A percentile compares a stretch with the other conserved stretches of the same genome.
Conservation (phyloP, 2,797 vertebrate genomes). For the Microhierax caerulescens region DNA sequence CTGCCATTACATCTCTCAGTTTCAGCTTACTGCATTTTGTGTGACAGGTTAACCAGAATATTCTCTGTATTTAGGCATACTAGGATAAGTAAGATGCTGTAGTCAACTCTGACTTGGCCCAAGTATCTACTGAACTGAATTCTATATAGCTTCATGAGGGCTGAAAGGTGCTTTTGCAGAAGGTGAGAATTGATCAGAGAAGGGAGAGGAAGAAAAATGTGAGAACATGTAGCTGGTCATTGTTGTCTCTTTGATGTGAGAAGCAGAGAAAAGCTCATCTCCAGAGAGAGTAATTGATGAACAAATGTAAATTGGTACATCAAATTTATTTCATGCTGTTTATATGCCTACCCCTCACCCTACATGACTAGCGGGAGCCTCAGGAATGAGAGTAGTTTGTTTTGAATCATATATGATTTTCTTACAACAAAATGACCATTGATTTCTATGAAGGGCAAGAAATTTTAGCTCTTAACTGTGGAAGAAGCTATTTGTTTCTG, state of each 20-base stretch:
- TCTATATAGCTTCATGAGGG: not conserved
- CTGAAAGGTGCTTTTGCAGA: not conserved
- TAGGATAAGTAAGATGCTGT: not conserved
- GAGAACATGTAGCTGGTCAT: not conserved
- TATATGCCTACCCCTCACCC: not conserved
- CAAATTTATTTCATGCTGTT: not conserved
- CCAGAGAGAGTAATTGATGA: not conserved
- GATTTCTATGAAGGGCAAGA: not conserved
- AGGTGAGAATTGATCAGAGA: not conserved
- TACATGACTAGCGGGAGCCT: not conserved
- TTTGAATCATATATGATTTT: not conserved
- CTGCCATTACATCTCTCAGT: not conserved
- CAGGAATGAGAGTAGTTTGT: not conserved
- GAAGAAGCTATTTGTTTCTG: conserved; percentile 9
- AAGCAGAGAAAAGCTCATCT: not conserved
- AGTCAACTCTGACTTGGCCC: not conserved
- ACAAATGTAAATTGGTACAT: not conserved
- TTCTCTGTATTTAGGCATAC: not conserved
- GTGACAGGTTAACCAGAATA: not conserved
- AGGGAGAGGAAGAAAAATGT: not conserved
- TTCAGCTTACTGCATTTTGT: not conserved
- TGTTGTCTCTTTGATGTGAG: not conserved
- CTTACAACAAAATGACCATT: not conserved
- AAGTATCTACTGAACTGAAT: not conserved
- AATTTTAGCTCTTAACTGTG: not conserved